phyloP scores from a whole-genome alignment of 2,113 vertebrate species.

The Erythrocebus patas region DNA sequence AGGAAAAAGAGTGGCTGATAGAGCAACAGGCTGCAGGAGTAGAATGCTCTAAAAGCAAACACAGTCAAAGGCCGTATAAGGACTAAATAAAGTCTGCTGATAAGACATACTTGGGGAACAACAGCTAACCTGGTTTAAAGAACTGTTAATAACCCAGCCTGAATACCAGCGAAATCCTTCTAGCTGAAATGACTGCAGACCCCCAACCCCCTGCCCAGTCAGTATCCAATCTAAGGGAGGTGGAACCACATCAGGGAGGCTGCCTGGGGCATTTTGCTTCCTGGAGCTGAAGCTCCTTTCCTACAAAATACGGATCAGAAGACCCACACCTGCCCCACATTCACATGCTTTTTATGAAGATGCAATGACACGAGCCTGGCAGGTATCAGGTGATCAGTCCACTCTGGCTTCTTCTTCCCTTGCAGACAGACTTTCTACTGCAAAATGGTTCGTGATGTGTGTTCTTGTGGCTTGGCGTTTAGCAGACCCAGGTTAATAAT shows the following conservation, averaged over 20 bases:
- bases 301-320: neutral
- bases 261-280: neutral
- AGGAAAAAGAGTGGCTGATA: neutral
- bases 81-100: neutral
- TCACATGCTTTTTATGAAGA: neutral
- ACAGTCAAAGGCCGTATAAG: neutral
- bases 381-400: neutral
- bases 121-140: neutral
- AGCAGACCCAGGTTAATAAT: neutral
- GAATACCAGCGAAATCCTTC: neutral
- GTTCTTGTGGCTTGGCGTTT: neutral
- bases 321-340: neutral
- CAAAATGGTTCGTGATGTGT: neutral
- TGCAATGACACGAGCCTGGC: neutral
- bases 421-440: neutral
- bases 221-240: neutral
- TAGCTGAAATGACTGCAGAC: neutral
- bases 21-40: neutral
- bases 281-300: neutral
- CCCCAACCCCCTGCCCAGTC: rapidly evolving
- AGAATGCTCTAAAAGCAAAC: neutral
- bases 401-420: neutral
- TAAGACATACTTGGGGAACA: neutral
- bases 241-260: rapidly evolving
- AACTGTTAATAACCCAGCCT: neutral